Evolutionary conservation across 2,888 invertebrate genomes (phyloP), one percentile per base, ranked within the genome.

Genomic region (Chelonus formosanus): DNA sequence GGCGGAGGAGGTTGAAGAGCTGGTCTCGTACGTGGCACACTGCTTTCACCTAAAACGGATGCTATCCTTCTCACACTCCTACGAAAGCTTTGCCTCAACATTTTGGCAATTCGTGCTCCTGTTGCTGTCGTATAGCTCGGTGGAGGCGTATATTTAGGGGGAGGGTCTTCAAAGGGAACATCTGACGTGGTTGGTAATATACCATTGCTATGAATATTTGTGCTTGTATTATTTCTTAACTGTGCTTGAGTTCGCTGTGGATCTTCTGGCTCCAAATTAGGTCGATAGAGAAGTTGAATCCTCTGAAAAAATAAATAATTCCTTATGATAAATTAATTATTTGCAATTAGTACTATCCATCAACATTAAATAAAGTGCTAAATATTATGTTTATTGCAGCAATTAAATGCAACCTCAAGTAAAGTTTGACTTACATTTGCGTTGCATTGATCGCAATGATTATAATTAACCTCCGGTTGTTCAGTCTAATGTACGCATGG

Each of bases 81-180:
- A 43, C 94, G 85, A 57, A 95, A 88, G 73, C 94, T 94, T 77
- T 92, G 91, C 0, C 94, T 87, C 36, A 92, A 78, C 75, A 92
- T 86, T 79, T 91, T 92, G 4, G 92, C 91, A 66, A 95, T 88
- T 47, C 94, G 85, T 0, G 94, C 94, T 1, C 96, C 95, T 0
- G 96, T 96, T 1, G 96, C 96, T 3, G 95, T 95, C 40, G 95
- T 94, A 81, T 96, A 96, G 0, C 94, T 94, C 0, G 96, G 96
- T 3, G 96, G 96, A 0, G 96, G 96, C 0, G 95, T 96, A 85
- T 96, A 96, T 83, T 96, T 96, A 58, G 96, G 96, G 3, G 95
- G 95, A 2, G 94, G 94, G 86, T 95, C 95, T 76, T 90, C 89
- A 52, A 85, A 81, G 6, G 85, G 81, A 35, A 85, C 73, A 57